These are phyloP conservation scores for Mactra quadrangularis DNA, from an alignment of 1,140 invertebrate species.

Conservation along the genomic window DNA sequence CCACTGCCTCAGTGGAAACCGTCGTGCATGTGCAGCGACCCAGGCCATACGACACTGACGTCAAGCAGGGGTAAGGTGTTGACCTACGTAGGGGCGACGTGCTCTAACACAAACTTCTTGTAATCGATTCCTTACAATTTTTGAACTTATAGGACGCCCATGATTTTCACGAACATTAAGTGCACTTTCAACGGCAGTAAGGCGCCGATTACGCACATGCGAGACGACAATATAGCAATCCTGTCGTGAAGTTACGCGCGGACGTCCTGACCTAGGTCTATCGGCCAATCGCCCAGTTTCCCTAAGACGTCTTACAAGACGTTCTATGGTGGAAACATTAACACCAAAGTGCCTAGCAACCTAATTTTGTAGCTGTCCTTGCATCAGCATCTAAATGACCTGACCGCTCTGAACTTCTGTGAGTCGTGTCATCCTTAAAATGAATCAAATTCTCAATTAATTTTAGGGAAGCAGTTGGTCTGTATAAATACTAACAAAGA, in stretches of 20 bases:
- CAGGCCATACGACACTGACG: constrained; percentile 10
- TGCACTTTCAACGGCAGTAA: neutral
- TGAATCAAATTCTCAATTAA: neutral
- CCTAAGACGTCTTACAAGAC: constrained; percentile 21
- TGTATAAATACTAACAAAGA: too few relatives aligned
- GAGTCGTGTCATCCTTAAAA: neutral
- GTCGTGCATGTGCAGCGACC: constrained; percentile 18
- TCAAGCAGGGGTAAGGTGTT: neutral
- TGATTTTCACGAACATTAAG: neutral
- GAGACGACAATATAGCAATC: constrained; percentile 11
- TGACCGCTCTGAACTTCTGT: constrained; percentile 10
- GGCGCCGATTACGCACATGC: constrained; percentile 13
- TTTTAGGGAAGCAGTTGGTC: too few relatives aligned
- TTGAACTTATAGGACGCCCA: constrained; percentile 4
- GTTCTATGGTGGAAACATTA: constrained; percentile 35
- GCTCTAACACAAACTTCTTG: neutral
- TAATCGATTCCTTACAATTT: constrained; percentile 24
- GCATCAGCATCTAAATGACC: constrained; percentile 18
- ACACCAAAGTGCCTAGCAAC: constrained; percentile 34
- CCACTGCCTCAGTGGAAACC: constrained; percentile 25
- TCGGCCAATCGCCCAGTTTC: constrained; percentile 18
- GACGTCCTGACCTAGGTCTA: neutral
- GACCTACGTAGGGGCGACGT: constrained; percentile 17
- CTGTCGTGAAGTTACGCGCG: constrained; percentile 22
- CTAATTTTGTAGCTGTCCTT: constrained; percentile 5